Evolutionary conservation across 2,888 invertebrate species (phyloP).

Genomic region (Galerucella pusilla): DNA sequence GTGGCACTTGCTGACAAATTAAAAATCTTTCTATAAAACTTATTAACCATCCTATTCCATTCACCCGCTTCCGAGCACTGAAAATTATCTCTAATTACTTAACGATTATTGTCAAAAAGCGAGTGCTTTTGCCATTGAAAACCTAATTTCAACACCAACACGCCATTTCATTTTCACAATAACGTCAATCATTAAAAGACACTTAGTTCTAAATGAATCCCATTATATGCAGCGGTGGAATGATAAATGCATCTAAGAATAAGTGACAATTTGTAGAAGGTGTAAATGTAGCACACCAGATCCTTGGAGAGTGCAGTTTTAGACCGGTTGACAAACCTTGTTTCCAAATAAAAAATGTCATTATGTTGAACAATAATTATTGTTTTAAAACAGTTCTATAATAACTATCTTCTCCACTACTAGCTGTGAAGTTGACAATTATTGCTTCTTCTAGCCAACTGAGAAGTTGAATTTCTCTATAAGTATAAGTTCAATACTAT

Average conservation of each 20-base stretch:
- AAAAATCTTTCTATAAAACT: not conserved
- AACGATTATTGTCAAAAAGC: not conserved
- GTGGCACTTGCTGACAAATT: not conserved
- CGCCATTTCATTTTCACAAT: not conserved
- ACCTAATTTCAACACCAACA: not conserved
- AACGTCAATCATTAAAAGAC: not conserved
- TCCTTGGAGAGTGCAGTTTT: not conserved
- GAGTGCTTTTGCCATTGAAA: slow-evolving; percentile 6
- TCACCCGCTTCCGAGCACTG: not conserved
- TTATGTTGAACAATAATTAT: too few relatives aligned
- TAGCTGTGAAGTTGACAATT: too few relatives aligned
- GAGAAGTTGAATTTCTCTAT: too few relatives aligned
- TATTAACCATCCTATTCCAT: not conserved
- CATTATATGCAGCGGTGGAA: slow-evolving; percentile 7
- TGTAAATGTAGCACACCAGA: slow-evolving; percentile 17
- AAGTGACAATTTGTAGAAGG: slow-evolving; percentile 14
- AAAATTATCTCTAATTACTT: not conserved
- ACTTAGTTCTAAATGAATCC: slow-evolving; percentile 21
- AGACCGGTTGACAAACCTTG: not conserved
- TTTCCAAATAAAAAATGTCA: too few relatives aligned
- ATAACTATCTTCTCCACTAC: too few relatives aligned
- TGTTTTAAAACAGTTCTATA: too few relatives aligned
- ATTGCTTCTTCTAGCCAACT: too few relatives aligned
- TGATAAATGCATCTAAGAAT: slow-evolving; percentile 22
- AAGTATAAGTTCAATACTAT: too few relatives aligned